Base-by-base conservation (phyloP, 2,113 vertebrate genomes). In the Barnardius zonarius region DNA sequence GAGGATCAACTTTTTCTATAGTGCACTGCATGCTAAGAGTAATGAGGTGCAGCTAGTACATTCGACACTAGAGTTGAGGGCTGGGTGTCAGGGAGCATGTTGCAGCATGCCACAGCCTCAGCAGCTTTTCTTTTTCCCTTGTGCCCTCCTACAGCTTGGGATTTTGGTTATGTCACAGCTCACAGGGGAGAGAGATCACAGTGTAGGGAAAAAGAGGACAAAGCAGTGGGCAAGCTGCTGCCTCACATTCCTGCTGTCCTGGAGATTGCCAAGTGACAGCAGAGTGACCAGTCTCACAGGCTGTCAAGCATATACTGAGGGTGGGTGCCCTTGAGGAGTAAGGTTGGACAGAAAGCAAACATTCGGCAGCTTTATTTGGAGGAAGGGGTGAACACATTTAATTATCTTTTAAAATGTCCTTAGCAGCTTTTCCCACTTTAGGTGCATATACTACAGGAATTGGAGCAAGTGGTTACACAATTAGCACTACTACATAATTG, bases 71-170 rank as follows among this genome's bases (percentile, higher is more conserved):
- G 55, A 37, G 25, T 4, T 37, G 28, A 78, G 83, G 41, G 11
- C 24, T 25, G 49, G 37, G 7, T 88, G 19, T 59, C 43, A 46
- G 43, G 14, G 27, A 66, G 3, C 1, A 0, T 6, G 35, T 52
- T 9, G 30, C 52, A 83, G 52, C 20, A 23, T 57, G 55, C 0
- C 0, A 17, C 54, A 63, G 48, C 54, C 35, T 44, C 0, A 0
- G 20, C 72, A 83, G 39, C 54, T 27, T 51, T 54, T 18, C 35
- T 33, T 23, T 30, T 48, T 51, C 1, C 0, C 8, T 52, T 79
- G 24, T 79, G 43, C 48, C 37, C 41, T 83, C 31, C 28, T 28
- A 0, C 27, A 57, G 43, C 43, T 46, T 52, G 20, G 48, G 48
- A 11, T 54, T 78, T 37, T n/a, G 57, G 23, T 49, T 51, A 27